Evolutionary conservation across 2,888 invertebrate genomes (phyloP), one percentile per base, ranked within the genome.

Genomic region (Brenthis daphne): DNA sequence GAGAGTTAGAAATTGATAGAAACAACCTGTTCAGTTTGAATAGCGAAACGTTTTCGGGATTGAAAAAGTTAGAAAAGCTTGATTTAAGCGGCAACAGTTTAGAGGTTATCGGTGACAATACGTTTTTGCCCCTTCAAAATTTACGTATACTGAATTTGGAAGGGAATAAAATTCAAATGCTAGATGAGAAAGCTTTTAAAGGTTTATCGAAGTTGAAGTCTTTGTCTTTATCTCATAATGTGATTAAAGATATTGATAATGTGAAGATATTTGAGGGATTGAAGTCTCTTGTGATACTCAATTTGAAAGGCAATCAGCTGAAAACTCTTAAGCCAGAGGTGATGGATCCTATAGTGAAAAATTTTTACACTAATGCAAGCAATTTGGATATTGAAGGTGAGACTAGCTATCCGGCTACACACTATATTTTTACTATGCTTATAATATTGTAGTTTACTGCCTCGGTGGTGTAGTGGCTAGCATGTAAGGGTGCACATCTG

Each of bases 1-100:
- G 94, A 68, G 96, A 96, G 74, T 87, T 98, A 64, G 97, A 98
- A 84, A 90, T 98, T 72, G 96, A 96, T 77, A 93, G 94, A 76
- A 97, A 96, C 84, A 94, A 94, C 77, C 92, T 97, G 53, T 94
- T 95, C 74, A 95, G 95, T 68, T 87, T 97, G 76, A 96, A 96
- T 61, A 94, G 95, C 67, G 96, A 96, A 77, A 95, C 95, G 20
- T 97, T 97, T 82, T 93, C 94, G 51, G 97, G 97, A 0, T 85
- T 97, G 76, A 94, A 92, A 64, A 94, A 94, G 76, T 87, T 97
- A 68, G 94, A 94, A 77, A 94, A 94, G 77, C 88, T 97, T 37
- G 96, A 96, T 80, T 87, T 97, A 64, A 95, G 95, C 72, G 91
- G 93, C 70, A 97, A 97, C 82, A 93, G 93, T 77, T 93, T 97